A percentile compares a stretch with the other conserved stretches of the same genome.
Conservation (phyloP, 2,113 vertebrate species). For the Psilopsiagon aymara region DNA sequence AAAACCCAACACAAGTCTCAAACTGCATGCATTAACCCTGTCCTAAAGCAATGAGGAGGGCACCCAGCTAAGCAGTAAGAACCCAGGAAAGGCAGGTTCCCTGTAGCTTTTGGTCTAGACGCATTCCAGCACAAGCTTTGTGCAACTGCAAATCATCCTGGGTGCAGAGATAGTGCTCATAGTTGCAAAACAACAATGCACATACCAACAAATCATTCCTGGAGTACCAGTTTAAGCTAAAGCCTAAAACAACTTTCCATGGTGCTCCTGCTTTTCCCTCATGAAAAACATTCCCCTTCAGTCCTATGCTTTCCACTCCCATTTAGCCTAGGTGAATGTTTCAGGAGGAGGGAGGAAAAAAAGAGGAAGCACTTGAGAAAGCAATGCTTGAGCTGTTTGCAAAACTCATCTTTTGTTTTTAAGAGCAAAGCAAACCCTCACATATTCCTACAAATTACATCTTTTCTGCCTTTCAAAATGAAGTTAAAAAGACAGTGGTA, state of each 20-base stretch:
- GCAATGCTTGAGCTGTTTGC: background rate
- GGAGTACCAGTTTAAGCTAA: background rate
- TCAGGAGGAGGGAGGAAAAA: background rate
- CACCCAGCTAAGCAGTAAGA: background rate
- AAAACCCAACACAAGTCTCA: background rate
- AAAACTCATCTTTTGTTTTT: background rate
- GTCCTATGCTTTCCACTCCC: background rate
- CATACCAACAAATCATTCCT: background rate
- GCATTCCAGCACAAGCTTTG: fast-evolving
- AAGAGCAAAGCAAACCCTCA: background rate
- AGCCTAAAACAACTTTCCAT: background rate
- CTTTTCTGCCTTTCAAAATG: background rate
- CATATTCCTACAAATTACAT: background rate
- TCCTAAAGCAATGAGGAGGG: background rate
- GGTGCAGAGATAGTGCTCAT: fast-evolving
- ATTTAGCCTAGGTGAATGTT: background rate
- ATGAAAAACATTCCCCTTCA: background rate
- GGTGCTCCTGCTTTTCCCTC: background rate
- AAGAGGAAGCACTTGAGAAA: background rate
- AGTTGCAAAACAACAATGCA: background rate
- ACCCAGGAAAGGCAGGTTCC: background rate
- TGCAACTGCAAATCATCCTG: background rate
- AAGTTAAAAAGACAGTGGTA: background rate
- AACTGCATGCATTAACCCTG: background rate
- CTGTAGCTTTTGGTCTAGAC: background rate